Evolutionary conservation across 2,888 invertebrate genomes (phyloP).

Genomic region (Lypha dubia): DNA sequence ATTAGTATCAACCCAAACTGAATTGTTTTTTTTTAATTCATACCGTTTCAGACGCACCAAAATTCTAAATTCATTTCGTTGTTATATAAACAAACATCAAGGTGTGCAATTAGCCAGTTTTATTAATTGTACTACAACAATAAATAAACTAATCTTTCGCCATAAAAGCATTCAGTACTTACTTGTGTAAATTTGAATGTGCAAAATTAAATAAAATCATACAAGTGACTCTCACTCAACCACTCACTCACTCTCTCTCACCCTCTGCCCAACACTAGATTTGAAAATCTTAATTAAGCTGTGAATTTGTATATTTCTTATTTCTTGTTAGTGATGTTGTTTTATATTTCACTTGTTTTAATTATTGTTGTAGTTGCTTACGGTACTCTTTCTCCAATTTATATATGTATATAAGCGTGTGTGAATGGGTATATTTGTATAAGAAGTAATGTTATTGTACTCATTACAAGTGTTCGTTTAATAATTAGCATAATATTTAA

Average conservation of each 20-base stretch:
- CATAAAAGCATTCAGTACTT: constrained; percentile 30
- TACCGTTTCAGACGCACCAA: not conserved
- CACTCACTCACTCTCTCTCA: not conserved
- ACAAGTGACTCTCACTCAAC: constrained; percentile 11
- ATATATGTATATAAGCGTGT: not conserved
- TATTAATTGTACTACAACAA: constrained; percentile 70
- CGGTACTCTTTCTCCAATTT: constrained; percentile 1
- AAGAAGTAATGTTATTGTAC: constrained; percentile 42
- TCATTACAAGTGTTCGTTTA: constrained; percentile 67
- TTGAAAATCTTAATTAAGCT: constrained; percentile 58
- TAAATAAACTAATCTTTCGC: constrained; percentile 61
- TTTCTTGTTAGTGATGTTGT: constrained; percentile 28
- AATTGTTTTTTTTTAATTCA: not conserved
- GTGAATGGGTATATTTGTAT: not conserved
- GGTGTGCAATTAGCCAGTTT: constrained; percentile 71
- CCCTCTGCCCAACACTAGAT: not conserved
- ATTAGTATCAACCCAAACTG: constrained; percentile 15
- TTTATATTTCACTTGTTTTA: constrained; percentile 25
- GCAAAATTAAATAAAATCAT: not conserved
- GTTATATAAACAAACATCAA: constrained; percentile 67
- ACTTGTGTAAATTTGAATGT: constrained; percentile 20
- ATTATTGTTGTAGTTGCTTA: constrained; percentile 41
- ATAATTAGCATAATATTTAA: constrained; percentile 72
- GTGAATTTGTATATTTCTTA: constrained; percentile 50
- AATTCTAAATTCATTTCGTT: constrained; percentile 38